A percentile compares a stretch with the other conserved stretches of the same genome.
Conservation (phyloP, 2,888 invertebrate genomes). For the Clanis bilineata region DNA sequence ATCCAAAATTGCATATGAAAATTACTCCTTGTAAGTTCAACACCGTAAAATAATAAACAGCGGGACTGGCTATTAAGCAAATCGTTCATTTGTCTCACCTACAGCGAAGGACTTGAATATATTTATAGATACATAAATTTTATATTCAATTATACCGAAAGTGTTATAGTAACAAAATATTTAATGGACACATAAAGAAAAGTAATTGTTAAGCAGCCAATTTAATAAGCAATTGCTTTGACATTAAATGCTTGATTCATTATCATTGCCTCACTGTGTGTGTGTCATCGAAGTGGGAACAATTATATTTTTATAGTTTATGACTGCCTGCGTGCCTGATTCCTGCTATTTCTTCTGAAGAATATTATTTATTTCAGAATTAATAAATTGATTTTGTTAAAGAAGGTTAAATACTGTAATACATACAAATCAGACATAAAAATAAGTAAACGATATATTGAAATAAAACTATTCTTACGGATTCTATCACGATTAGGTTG, state of each 20-base stretch:
- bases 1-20: conserved; percentile 34
- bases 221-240: background rate
- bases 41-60: conserved; percentile 42
- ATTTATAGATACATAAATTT: conserved; percentile 17
- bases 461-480: too few species aligned
- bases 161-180: background rate
- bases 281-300: too few species aligned
- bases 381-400: too few species aligned
- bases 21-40: conserved; percentile 39
- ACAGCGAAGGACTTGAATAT: background rate
- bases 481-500: too few species aligned
- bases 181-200: background rate
- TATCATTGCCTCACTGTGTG: background rate
- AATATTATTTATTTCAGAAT: too few species aligned
- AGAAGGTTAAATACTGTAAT: too few species aligned
- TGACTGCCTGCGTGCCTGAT: too few species aligned
- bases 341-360: too few species aligned
- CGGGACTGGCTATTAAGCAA: conserved; percentile 38
- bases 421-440: too few species aligned
- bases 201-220: background rate
- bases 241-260: background rate
- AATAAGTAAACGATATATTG: too few species aligned
- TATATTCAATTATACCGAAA: background rate
- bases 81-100: conserved; percentile 37
- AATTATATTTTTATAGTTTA: too few species aligned